These are phyloP conservation scores for Notechis scutatus DNA, from an alignment of 2,113 vertebrate genomes.

Conservation along the genomic window DNA sequence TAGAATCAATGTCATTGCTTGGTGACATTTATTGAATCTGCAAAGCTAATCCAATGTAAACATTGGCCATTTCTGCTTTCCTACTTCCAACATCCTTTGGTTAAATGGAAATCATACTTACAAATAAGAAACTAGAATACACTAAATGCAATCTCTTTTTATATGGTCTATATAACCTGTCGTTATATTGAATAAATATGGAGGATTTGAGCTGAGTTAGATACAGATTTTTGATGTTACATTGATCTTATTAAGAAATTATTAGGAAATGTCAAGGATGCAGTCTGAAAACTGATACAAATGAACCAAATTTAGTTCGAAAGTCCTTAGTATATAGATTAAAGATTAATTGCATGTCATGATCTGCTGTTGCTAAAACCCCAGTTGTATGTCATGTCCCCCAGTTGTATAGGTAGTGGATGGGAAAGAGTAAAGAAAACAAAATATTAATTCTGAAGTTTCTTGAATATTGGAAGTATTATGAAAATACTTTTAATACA, in stretches of 20 bases:
- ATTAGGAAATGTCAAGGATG: background rate
- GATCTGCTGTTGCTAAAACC: background rate
- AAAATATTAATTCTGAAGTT: background rate
- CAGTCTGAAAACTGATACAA: background rate
- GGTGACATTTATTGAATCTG: background rate
- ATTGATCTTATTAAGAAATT: background rate
- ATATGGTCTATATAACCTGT: background rate
- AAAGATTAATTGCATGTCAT: background rate
- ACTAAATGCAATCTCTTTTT: background rate
- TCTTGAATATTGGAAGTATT: background rate
- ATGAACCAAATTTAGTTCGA: background rate
- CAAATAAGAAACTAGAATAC: background rate
- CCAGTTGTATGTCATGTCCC: background rate
- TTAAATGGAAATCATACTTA: background rate
- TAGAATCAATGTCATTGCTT: background rate
- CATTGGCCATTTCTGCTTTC: background rate
- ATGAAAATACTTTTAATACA: background rate
- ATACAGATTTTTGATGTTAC: background rate
- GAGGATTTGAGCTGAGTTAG: background rate
- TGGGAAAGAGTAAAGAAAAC: background rate
- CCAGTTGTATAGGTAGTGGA: background rate
- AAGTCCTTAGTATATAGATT: background rate
- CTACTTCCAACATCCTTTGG: background rate
- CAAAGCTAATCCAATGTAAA: background rate
- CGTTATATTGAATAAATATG: background rate